Percentiles rank a stretch among this genome's conserved stretches.
Evolutionary conservation across 2,113 vertebrate species (phyloP).

Genomic region (Tachuris rubrigastra): DNA sequence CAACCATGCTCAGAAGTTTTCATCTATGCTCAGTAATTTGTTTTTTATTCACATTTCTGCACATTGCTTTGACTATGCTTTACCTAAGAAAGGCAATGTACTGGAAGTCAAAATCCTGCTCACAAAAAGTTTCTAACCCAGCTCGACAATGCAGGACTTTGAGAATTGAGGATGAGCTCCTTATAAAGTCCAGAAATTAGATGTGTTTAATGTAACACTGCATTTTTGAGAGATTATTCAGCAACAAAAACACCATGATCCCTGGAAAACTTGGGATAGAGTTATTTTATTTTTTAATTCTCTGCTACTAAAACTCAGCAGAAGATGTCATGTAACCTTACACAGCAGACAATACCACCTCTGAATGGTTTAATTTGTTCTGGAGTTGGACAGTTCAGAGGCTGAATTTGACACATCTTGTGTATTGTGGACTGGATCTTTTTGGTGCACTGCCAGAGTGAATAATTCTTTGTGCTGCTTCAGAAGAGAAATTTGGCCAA

Average conservation of each 20-base stretch:
- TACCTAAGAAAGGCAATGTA: not conserved
- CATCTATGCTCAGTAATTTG: not conserved
- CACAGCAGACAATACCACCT: not conserved
- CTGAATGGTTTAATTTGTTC: not conserved
- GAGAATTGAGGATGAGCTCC: not conserved
- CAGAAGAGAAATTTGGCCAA: conserved; percentile 12
- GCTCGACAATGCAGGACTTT: not conserved
- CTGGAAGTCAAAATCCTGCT: not conserved
- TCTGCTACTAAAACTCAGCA: not conserved
- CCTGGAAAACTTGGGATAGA: not conserved
- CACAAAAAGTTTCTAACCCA: not conserved
- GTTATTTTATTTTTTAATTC: not conserved
- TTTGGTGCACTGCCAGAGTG: not conserved
- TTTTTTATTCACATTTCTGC: not conserved
- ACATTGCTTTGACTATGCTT: not conserved
- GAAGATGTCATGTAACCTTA: not conserved
- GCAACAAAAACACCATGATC: not conserved
- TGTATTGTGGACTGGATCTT: not conserved
- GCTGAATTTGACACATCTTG: not conserved
- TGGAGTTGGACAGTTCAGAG: not conserved
- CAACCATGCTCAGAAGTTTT: not conserved
- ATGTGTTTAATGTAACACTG: not conserved
- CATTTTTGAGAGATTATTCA: not conserved
- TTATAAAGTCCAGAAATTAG: not conserved
- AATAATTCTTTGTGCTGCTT: conserved; percentile 7